Evolutionary conservation across 1,140 invertebrate genomes (phyloP).

Genomic region (Drosophila burlai): DNA sequence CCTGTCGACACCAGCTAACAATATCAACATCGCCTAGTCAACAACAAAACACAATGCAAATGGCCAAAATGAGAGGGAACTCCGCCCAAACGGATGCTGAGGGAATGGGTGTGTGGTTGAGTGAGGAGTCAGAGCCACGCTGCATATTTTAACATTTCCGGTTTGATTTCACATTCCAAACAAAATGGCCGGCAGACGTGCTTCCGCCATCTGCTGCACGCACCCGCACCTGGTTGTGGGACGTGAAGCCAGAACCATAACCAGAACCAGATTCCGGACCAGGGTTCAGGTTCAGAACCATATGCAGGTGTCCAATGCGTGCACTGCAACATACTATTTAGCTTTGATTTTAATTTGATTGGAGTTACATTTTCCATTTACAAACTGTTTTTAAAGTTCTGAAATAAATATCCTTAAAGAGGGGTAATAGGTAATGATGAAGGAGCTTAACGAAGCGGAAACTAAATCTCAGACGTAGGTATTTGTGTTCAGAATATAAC

Average conservation of each 20-base stretch:
- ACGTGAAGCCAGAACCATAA: neutral
- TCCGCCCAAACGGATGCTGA: neutral
- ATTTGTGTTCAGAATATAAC: neutral
- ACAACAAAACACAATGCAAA: constrained; percentile 31
- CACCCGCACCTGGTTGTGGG: constrained; percentile 33
- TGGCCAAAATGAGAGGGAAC: constrained; percentile 8
- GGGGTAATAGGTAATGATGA: too few relatives aligned
- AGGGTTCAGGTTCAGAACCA: constrained; percentile 2
- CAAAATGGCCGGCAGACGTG: constrained; percentile 80
- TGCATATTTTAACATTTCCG: constrained; percentile 81
- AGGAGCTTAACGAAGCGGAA: neutral
- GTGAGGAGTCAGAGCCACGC: constrained; percentile 45
- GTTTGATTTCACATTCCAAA: constrained; percentile 80
- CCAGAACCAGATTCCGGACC: constrained; percentile 2
- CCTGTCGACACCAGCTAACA: constrained; percentile 59
- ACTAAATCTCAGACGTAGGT: too few relatives aligned
- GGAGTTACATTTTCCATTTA: neutral
- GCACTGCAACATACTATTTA: constrained; percentile 3
- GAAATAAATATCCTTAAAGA: too few relatives aligned
- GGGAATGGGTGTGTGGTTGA: constrained; percentile 10
- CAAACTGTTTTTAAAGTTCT: neutral
- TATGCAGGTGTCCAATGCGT: neutral
- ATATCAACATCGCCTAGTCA: constrained; percentile 8
- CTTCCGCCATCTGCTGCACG: constrained; percentile 59
- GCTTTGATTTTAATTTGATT: neutral